phyloP scores from a whole-genome alignment of 2,797 vertebrate genomes.

The Anguilla marmorata region DNA sequence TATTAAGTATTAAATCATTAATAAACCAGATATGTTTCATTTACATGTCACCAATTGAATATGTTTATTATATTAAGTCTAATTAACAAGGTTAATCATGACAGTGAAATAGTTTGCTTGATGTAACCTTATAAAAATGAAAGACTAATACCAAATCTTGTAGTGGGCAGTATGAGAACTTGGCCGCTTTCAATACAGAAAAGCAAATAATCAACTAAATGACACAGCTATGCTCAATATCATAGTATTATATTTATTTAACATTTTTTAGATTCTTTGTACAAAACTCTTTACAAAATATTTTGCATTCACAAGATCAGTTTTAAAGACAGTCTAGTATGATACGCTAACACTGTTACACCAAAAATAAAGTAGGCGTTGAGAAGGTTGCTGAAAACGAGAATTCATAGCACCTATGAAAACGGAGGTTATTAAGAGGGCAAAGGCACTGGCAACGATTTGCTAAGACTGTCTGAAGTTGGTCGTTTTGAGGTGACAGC shows the following conservation, averaged over 20 bases:
- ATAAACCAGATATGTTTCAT: no score
- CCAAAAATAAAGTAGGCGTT: background rate
- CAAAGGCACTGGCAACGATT: background rate
- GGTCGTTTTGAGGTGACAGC: conserved; percentile 12
- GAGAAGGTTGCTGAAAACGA: background rate
- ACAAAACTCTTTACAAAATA: background rate
- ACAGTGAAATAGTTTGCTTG: no score
- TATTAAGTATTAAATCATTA: no score
- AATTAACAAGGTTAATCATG: no score
- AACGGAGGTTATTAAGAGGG: background rate
- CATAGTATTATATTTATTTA: background rate
- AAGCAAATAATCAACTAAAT: background rate
- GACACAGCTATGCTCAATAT: background rate
- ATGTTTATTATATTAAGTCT: no score
- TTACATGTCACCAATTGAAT: no score
- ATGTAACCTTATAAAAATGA: background rate
- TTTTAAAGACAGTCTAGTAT: background rate
- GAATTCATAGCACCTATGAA: background rate
- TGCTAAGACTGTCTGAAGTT: background rate
- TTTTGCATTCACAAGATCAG: background rate
- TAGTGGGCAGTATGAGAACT: background rate
- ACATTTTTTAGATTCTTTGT: background rate
- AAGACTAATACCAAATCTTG: background rate
- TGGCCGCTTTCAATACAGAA: background rate
- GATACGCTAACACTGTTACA: background rate